Conservation (phyloP, 2,797 vertebrate species). For the Hafferia zeledoni region DNA sequence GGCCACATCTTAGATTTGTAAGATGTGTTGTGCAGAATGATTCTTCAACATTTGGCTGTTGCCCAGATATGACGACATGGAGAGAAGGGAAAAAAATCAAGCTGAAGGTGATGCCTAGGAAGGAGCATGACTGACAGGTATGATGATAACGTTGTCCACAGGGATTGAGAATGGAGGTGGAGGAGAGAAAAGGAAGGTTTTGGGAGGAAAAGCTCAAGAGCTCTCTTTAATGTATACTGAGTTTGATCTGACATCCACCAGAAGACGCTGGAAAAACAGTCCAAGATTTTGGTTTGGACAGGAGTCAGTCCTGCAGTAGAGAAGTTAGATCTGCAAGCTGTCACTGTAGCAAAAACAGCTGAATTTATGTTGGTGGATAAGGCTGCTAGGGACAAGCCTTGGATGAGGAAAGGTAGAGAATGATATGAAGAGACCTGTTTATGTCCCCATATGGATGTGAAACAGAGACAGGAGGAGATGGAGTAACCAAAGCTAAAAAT, state of each 20-base stretch:
- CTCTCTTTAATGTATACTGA: not conserved
- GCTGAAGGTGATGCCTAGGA: not conserved
- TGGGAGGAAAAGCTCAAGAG: not conserved
- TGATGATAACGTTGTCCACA: not conserved
- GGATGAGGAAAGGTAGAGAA: not conserved
- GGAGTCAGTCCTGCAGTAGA: conserved; percentile 1
- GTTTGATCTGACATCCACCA: not conserved
- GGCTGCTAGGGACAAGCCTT: not conserved
- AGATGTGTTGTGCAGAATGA: not conserved
- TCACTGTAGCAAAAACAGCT: not conserved
- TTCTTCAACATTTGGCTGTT: not conserved
- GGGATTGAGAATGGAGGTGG: not conserved
- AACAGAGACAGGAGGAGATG: not conserved
- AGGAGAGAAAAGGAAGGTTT: not conserved
- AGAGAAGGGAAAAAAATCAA: not conserved
- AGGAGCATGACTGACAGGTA: not conserved
- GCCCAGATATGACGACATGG: not conserved
- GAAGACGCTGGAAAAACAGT: not conserved
- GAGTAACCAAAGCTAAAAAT: not conserved
- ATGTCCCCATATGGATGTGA: not conserved
- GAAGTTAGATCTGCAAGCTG: conserved; percentile 13
- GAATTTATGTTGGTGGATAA: not conserved
- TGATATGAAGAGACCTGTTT: not conserved
- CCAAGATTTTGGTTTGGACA: not conserved
- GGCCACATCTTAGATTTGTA: not conserved